Conservation (phyloP, 2,888 invertebrate species). For the Lutraria lutraria region DNA sequence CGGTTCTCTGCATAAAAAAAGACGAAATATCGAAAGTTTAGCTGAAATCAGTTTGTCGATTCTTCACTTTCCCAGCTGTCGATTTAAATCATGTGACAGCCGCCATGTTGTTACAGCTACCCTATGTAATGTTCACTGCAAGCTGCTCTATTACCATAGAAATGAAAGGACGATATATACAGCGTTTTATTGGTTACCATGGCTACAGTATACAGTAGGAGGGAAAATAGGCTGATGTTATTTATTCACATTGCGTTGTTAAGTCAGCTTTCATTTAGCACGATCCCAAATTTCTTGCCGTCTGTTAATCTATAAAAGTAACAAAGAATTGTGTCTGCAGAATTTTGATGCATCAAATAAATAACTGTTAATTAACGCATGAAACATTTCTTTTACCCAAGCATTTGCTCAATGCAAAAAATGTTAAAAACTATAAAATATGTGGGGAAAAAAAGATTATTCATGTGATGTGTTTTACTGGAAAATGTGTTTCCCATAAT, state of each 20-base stretch:
- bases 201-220: constrained; percentile 40
- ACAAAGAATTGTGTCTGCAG: constrained; percentile 4
- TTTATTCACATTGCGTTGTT: constrained; percentile 13
- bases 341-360: background rate
- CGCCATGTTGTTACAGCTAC: constrained; percentile 24
- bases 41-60: constrained; percentile 9
- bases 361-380: background rate
- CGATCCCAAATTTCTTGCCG: constrained; percentile 16
- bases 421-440: background rate
- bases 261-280: constrained; percentile 19
- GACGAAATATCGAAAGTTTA: constrained; percentile 8
- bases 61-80: constrained; percentile 16
- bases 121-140: constrained; percentile 31
- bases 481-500: background rate
- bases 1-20: background rate
- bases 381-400: background rate
- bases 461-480: background rate
- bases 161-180: constrained; percentile 46
- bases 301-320: constrained; percentile 9
- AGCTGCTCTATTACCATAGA: constrained; percentile 47
- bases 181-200: constrained; percentile 54
- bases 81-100: constrained; percentile 27
- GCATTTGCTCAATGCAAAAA: background rate
- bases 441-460: background rate
- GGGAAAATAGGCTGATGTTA: constrained; percentile 7